Conservation (phyloP, 2,113 vertebrate species). For the Tenebrosternarchus preto region DNA sequence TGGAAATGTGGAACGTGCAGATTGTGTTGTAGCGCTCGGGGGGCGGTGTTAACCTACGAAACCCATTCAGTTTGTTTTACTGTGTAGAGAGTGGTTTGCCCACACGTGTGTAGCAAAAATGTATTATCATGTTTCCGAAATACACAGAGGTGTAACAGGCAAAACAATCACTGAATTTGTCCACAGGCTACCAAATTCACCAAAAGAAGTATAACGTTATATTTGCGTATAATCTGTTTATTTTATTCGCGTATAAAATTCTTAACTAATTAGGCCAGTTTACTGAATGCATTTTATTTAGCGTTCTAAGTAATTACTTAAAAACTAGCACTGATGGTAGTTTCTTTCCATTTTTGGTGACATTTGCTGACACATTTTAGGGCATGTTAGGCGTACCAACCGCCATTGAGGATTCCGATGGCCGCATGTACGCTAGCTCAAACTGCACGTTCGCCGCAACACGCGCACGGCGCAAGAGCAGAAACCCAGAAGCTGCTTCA, state of each 20-base stretch:
- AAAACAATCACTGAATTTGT: too few relatives aligned
- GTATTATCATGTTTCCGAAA: too few relatives aligned
- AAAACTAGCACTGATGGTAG: too few relatives aligned
- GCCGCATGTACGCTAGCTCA: slow-evolving; percentile 61
- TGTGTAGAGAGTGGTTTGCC: background rate
- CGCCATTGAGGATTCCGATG: slow-evolving; percentile 76
- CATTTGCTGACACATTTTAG: background rate
- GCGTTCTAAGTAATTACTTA: too few relatives aligned
- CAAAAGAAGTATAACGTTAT: too few relatives aligned
- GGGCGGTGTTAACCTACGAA: slow-evolving; percentile 28
- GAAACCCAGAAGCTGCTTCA: background rate
- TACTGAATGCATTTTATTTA: too few relatives aligned
- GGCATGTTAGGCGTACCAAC: slow-evolving; percentile 59
- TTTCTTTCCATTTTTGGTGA: background rate
- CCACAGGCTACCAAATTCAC: too few relatives aligned
- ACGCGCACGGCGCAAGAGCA: background rate
- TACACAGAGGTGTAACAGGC: too few relatives aligned
- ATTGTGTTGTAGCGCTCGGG: slow-evolving; percentile 56
- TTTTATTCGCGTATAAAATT: too few relatives aligned
- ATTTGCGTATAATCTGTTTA: too few relatives aligned
- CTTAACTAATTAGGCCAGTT: too few relatives aligned
- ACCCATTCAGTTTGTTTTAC: slow-evolving; percentile 4
- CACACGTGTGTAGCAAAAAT: background rate
- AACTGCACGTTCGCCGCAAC: background rate
- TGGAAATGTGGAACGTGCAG: slow-evolving; percentile 66